A percentile compares a stretch with the other conserved stretches of the same genome.
These are phyloP conservation scores for Falco biarmicus DNA, from an alignment of 2,797 vertebrate genomes.

Conservation along the genomic window DNA sequence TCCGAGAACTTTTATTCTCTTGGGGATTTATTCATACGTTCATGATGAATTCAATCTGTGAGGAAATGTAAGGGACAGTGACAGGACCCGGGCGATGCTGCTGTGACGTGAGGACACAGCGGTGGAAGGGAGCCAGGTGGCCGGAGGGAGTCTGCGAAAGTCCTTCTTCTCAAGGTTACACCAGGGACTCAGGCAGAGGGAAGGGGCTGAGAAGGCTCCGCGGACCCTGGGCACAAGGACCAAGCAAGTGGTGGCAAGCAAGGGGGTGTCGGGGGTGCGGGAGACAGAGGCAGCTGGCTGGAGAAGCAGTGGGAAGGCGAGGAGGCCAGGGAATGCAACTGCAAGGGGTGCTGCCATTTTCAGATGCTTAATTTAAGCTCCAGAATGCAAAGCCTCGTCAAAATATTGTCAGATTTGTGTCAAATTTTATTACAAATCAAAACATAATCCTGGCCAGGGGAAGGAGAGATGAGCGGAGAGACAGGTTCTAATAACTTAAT, in stretches of 20 bases:
- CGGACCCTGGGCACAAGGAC: background rate
- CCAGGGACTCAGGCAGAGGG: background rate
- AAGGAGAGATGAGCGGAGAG: slow-evolving; percentile 29
- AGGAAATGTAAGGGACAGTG: slow-evolving; percentile 1
- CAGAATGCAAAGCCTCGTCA: slow-evolving; percentile 16
- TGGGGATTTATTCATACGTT: slow-evolving; percentile 49
- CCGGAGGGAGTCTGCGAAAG: background rate
- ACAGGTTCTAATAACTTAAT: slow-evolving; percentile 36
- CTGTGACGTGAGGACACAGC: background rate
- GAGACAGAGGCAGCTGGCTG: background rate
- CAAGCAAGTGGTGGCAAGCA: background rate
- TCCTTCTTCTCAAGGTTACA: background rate
- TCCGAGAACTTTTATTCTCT: slow-evolving; percentile 50
- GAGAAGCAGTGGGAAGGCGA: background rate
- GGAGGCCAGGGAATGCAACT: background rate
- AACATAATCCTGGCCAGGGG: slow-evolving; percentile 56
- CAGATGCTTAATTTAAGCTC: slow-evolving; percentile 30
- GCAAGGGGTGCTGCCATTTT: background rate
- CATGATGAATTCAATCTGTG: slow-evolving; percentile 47
- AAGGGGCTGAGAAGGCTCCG: background rate
- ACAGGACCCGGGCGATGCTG: accelerated
- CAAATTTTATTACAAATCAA: slow-evolving; percentile 44
- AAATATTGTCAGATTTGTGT: slow-evolving; percentile 64
- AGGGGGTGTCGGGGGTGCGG: background rate
- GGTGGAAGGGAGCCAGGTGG: background rate